Evolutionary conservation across 1,140 invertebrate genomes (phyloP).

Genomic region (Dreissena polymorpha): DNA sequence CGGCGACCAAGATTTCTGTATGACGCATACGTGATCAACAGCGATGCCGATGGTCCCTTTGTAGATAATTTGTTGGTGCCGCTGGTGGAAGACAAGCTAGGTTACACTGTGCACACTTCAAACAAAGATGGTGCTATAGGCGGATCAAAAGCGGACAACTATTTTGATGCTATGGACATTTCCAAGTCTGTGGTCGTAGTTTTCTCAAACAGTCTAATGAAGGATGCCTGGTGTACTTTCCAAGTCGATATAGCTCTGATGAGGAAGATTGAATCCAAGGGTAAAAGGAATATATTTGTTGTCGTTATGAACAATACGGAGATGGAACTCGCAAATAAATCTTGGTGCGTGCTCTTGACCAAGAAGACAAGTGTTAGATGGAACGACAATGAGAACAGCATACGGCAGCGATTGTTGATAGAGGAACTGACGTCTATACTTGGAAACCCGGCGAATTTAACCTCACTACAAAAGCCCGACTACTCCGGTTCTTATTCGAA

Average conservation of each 20-base stretch:
- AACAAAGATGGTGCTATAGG: conserved; percentile 20
- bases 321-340: not conserved
- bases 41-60: conserved; percentile 5
- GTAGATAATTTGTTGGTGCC: conserved; percentile 18
- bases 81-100: conserved; percentile 9
- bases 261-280: not conserved
- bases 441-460: not conserved
- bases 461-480: no score
- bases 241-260: conserved; percentile 34
- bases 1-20: not conserved
- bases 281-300: not conserved
- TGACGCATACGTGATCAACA: conserved; percentile 35
- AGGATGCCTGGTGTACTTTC: conserved; percentile 26
- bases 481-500: no score
- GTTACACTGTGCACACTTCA: conserved; percentile 25
- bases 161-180: conserved; percentile 23
- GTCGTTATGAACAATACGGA: conserved; percentile 22
- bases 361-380: conserved; percentile 14
- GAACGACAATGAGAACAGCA: not conserved
- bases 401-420: not conserved
- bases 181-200: conserved; percentile 11
- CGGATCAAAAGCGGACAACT: conserved; percentile 14
- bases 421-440: not conserved
- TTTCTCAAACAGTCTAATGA: conserved; percentile 29
- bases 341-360: conserved; percentile 41